Evolutionary conservation across 1,140 invertebrate genomes (phyloP).

Genomic region (Globodera ellingtonae): DNA sequence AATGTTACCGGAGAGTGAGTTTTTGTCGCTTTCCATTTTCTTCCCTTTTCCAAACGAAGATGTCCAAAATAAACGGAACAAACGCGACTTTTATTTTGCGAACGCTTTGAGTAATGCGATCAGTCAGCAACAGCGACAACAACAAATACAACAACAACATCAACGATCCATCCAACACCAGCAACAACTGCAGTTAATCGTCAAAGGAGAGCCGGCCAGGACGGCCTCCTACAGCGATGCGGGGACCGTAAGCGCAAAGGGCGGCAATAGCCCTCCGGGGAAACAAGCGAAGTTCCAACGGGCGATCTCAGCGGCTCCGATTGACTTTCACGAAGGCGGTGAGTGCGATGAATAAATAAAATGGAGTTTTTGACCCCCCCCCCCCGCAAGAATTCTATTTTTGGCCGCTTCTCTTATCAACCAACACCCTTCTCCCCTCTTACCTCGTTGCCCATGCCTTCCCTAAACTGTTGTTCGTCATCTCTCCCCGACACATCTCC

Average conservation of each 20-base stretch:
- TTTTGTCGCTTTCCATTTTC: neutral
- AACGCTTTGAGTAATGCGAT: conserved; percentile 13
- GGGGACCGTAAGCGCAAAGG: too few relatives aligned
- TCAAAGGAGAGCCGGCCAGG: neutral
- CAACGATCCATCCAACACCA: too few relatives aligned
- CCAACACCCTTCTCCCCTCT: too few relatives aligned
- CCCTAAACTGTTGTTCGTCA: neutral
- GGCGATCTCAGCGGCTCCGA: too few relatives aligned
- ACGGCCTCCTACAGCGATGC: neutral
- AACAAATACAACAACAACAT: neutral
- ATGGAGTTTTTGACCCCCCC: too few relatives aligned
- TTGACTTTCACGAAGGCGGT: neutral
- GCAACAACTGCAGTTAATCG: too few relatives aligned
- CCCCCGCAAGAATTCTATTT: too few relatives aligned
- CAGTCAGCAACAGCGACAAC: conserved; percentile 6
- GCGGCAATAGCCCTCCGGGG: too few relatives aligned
- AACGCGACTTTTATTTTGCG: conserved; percentile 40
- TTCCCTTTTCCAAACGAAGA: conserved; percentile 30
- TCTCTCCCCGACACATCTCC: neutral
- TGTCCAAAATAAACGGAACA: conserved; percentile 54
- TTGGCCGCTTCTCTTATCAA: too few relatives aligned
- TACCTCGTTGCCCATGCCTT: too few relatives aligned
- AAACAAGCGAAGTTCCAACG: too few relatives aligned
- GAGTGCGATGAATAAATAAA: too few relatives aligned
- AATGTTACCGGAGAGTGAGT: conserved; percentile 57